These are phyloP conservation scores for Dysmachus trigonus DNA, from an alignment of 2,888 invertebrate genomes.

Conservation along the genomic window DNA sequence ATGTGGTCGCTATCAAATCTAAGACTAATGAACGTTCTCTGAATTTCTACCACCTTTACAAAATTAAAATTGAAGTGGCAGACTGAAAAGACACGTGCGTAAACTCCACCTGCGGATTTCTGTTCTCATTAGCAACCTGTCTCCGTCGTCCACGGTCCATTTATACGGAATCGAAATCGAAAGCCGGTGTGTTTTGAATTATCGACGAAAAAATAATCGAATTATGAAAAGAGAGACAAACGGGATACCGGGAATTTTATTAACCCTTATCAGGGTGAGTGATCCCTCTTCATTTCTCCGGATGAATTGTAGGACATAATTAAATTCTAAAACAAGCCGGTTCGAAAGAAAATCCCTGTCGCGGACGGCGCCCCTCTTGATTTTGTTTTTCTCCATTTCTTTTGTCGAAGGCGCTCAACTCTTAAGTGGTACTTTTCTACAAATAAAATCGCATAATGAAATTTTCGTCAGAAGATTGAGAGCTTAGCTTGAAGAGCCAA, in stretches of 20 bases:
- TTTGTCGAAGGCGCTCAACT: constrained; percentile 17
- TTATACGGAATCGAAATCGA: background rate
- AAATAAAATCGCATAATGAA: constrained; percentile 29
- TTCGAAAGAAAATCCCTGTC: constrained; percentile 20
- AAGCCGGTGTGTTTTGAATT: constrained; percentile 22
- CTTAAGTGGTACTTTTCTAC: constrained; percentile 31
- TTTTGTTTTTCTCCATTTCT: background rate
- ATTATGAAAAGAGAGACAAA: background rate
- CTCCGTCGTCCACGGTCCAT: background rate
- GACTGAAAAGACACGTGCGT: background rate
- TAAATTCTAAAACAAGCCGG: constrained; percentile 42
- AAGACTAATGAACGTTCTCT: background rate
- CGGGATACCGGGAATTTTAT: background rate
- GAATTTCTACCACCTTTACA: background rate
- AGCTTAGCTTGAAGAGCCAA: background rate
- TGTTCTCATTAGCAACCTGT: background rate
- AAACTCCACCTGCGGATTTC: background rate
- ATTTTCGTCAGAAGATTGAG: constrained; percentile 26
- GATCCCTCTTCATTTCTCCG: constrained; percentile 19
- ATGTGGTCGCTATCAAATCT: background rate
- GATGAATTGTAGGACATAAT: constrained; percentile 43
- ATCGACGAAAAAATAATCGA: constrained; percentile 20
- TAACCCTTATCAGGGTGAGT: constrained; percentile 31
- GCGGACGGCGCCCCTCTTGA: background rate
- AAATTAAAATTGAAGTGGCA: background rate